Evolutionary conservation across 2,113 vertebrate genomes (phyloP).

Genomic region (Zapornia atra): DNA sequence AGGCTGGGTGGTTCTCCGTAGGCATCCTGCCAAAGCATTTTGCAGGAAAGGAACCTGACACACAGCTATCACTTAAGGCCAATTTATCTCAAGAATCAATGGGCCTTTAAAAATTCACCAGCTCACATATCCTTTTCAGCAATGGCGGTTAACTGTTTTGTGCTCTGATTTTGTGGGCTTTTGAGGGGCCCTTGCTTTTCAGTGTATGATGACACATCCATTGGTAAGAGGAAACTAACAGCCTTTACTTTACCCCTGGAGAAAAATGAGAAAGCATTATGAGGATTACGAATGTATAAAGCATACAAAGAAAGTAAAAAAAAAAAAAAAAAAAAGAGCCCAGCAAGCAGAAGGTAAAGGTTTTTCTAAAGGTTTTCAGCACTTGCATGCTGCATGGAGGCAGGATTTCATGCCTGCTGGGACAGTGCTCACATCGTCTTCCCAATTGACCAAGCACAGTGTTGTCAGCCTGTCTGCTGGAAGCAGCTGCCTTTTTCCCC

Average conservation of each 20-base stretch:
- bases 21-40: constrained; percentile 54
- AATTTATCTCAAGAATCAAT: constrained; percentile 12
- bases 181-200: constrained; percentile 78
- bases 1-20: neutral
- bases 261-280: constrained; percentile 30
- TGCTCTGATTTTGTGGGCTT: constrained; percentile 67
- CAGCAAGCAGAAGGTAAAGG: neutral
- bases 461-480: neutral
- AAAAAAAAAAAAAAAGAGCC: neutral
- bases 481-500: neutral
- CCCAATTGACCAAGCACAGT: neutral
- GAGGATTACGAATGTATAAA: neutral
- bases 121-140: constrained; percentile 80
- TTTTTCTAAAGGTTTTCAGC: neutral
- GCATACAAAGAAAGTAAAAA: neutral
- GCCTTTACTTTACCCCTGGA: constrained; percentile 89
- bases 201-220: constrained; percentile 72
- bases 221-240: constrained; percentile 90
- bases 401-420: neutral
- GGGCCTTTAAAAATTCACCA: constrained; percentile 66
- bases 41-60: constrained; percentile 51
- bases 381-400: rapidly evolving
- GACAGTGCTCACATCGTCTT: rapidly evolving
- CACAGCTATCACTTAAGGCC: constrained; percentile 1
- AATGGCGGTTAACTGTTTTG: constrained; percentile 74